Conservation (phyloP, 2,888 invertebrate species). For the Scaptomyza tumidula region DNA sequence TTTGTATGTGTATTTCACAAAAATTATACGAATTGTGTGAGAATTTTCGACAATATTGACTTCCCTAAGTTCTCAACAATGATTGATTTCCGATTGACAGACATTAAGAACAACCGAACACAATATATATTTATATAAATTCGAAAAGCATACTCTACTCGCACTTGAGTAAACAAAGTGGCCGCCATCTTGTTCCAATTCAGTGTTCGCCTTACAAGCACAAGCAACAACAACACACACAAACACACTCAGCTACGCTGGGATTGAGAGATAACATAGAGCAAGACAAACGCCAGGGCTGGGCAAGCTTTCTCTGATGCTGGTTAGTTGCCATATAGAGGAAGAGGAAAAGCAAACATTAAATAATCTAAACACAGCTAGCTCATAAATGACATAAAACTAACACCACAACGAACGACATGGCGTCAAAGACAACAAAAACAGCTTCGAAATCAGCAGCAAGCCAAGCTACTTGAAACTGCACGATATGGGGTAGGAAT, state of each 20-base stretch:
- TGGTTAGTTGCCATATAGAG: slow-evolving; percentile 5
- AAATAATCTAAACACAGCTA: slow-evolving; percentile 57
- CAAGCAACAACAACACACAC: slow-evolving; percentile 14
- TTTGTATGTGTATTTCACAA: background rate
- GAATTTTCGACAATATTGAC: slow-evolving; percentile 17
- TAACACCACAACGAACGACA: slow-evolving; percentile 12
- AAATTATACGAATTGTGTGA: slow-evolving; percentile 13
- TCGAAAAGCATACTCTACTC: slow-evolving; percentile 24
- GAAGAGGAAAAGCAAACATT: slow-evolving; percentile 52
- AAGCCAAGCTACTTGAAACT: slow-evolving; percentile 26
- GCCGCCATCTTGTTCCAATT: slow-evolving; percentile 60
- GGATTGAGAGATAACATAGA: slow-evolving; percentile 48
- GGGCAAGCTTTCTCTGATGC: slow-evolving; percentile 47
- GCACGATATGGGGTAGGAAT: slow-evolving; percentile 4
- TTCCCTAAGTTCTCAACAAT: slow-evolving; percentile 21
- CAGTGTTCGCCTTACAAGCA: slow-evolving; percentile 39
- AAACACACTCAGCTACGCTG: slow-evolving; percentile 35
- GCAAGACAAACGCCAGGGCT: slow-evolving; percentile 26
- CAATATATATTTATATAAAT: slow-evolving; percentile 4
- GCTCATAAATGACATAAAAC: slow-evolving; percentile 58
- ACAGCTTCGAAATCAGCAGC: slow-evolving; percentile 34
- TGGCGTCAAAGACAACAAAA: slow-evolving; percentile 4
- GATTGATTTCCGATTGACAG: slow-evolving; percentile 31
- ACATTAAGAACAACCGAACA: slow-evolving; percentile 8
- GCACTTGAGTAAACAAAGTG: slow-evolving; percentile 58